phyloP scores from a whole-genome alignment of 2,113 vertebrate species.

The Xiphophorus hellerii region DNA sequence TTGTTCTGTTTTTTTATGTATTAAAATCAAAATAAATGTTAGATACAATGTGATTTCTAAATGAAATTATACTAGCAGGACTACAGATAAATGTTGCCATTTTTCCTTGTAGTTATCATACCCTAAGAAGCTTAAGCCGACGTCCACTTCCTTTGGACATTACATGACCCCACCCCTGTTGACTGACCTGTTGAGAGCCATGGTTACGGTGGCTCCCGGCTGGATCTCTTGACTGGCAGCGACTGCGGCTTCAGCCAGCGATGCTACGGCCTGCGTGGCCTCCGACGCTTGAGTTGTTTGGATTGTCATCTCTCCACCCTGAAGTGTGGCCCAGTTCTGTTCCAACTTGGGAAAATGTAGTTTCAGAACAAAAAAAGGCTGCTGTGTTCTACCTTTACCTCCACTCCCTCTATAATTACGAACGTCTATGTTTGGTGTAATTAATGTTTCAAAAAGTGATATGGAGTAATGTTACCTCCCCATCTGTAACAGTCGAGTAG shows the following conservation, averaged over 20 bases:
- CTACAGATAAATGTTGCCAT: background rate
- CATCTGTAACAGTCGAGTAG: conserved; percentile 92
- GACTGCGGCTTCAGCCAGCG: conserved; percentile 93
- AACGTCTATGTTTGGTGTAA: background rate
- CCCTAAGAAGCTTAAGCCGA: background rate
- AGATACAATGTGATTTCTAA: background rate
- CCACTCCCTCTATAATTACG: background rate
- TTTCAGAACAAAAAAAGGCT: background rate
- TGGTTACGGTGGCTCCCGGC: conserved; percentile 93
- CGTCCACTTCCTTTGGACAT: background rate
- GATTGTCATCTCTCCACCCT: conserved; percentile 98
- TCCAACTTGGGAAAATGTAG: conserved; percentile 63
- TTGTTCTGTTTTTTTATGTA: background rate
- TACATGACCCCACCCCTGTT: no score
- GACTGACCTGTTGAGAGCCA: conserved; percentile 95
- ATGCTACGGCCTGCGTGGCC: conserved; percentile 96
- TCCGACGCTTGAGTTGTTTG: conserved; percentile 96
- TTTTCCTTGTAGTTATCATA: background rate
- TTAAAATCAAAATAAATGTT: background rate
- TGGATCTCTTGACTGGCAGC: conserved; percentile 96
- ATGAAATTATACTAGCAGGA: background rate
- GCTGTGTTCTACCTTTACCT: background rate
- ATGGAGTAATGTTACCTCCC: conserved; percentile 85
- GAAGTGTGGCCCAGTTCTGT: conserved; percentile 95
- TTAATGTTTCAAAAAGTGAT: background rate